Evolutionary conservation across 2,797 vertebrate species (phyloP).

Genomic region (Nasua narica): DNA sequence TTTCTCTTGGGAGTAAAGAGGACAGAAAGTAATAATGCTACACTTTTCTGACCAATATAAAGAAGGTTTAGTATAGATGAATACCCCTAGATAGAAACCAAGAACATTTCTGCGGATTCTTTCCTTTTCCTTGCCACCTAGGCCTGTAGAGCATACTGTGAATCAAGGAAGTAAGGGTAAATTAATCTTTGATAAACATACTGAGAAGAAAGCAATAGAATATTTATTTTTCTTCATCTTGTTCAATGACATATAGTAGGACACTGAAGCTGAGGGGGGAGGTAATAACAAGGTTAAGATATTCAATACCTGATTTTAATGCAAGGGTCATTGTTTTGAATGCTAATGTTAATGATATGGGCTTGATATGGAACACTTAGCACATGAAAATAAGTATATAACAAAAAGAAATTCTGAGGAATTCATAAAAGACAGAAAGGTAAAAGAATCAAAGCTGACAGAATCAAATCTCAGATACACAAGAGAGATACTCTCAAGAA

Average conservation of each 20-base stretch:
- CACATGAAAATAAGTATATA: background rate
- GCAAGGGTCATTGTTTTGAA: background rate
- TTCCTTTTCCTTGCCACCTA: background rate
- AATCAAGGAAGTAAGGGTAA: background rate
- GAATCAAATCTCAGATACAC: background rate
- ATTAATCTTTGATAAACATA: background rate
- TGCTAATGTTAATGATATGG: background rate
- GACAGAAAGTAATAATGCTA: background rate
- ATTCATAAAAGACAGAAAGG: background rate
- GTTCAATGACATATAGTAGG: background rate
- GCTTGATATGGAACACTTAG: background rate
- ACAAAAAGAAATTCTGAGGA: constrained; percentile 2
- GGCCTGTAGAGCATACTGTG: background rate
- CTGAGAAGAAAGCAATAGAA: background rate
- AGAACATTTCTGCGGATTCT: background rate
- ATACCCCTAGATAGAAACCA: background rate
- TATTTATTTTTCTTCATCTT: background rate
- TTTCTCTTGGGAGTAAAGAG: background rate
- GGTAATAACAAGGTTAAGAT: background rate
- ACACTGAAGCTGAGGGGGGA: background rate
- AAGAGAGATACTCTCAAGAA: background rate
- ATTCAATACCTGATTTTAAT: background rate
- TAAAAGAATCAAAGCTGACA: background rate
- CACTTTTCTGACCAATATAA: background rate
- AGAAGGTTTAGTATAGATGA: background rate